Evolutionary conservation across 2,888 invertebrate species (phyloP).

Genomic region (Drosophila lacicola): DNA sequence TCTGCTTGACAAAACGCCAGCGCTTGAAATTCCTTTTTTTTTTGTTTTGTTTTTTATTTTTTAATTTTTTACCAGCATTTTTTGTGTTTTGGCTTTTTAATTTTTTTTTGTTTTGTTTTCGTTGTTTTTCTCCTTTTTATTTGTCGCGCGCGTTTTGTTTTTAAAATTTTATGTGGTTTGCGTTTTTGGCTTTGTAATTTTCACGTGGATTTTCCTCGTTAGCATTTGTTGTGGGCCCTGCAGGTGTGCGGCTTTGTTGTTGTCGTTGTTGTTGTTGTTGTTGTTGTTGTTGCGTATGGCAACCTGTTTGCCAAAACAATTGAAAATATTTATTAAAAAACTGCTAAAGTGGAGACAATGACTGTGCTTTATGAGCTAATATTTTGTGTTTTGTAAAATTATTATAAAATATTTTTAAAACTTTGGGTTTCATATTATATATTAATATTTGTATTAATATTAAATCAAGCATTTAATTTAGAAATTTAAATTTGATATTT

Average conservation of each 20-base stretch:
- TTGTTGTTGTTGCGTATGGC: conserved; percentile 45
- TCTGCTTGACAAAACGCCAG: conserved; percentile 73
- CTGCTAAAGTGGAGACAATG: background rate
- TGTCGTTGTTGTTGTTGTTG: conserved; percentile 24
- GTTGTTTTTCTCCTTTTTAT: conserved; percentile 14
- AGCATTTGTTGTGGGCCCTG: conserved; percentile 54
- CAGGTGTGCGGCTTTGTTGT: conserved; percentile 50
- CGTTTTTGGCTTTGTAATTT: conserved; percentile 49
- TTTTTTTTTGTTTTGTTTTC: conserved; percentile 13
- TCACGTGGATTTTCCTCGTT: conserved; percentile 44
- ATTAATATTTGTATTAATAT: background rate
- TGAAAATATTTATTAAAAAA: conserved; percentile 30
- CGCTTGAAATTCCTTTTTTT: conserved; percentile 58
- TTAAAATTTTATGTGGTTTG: conserved; percentile 48
- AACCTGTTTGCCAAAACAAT: conserved; percentile 74
- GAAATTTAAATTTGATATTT: too few relatives aligned
- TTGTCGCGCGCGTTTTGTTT: conserved; percentile 45
- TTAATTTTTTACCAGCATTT: conserved; percentile 53
- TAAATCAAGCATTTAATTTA: too few relatives aligned
- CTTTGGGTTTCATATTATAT: background rate
- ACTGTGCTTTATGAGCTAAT: background rate
- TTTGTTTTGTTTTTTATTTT: conserved; percentile 36
- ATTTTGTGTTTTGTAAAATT: conserved; percentile 24
- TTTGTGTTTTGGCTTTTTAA: conserved; percentile 50
- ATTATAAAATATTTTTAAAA: background rate